These are phyloP conservation scores for Lysandra coridon DNA, from an alignment of 2,888 invertebrate species.

Conservation along the genomic window DNA sequence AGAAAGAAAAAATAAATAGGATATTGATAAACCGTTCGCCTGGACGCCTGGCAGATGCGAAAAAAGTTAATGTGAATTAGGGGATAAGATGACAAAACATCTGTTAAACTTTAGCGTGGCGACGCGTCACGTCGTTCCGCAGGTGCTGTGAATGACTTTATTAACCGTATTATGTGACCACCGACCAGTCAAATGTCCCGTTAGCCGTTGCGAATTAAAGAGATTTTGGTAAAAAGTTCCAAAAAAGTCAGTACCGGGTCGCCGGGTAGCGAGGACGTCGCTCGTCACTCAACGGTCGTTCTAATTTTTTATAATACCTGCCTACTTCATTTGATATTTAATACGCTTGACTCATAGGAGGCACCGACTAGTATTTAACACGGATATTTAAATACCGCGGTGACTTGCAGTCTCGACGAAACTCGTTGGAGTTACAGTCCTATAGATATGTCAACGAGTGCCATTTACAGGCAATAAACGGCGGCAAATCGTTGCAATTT, in stretches of 20 bases:
- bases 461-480: background rate
- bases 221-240: slow-evolving; percentile 71
- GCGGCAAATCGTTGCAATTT: background rate
- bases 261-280: slow-evolving; percentile 47
- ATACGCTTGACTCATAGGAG: background rate
- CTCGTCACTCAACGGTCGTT: slow-evolving; percentile 70
- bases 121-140: background rate
- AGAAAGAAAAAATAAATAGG: background rate
- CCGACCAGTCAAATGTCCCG: slow-evolving; percentile 64
- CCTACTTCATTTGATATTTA: background rate
- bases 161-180: slow-evolving; percentile 47
- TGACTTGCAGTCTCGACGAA: background rate
- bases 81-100: background rate
- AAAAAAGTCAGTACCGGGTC: slow-evolving; percentile 70
- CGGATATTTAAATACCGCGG: background rate
- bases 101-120: background rate
- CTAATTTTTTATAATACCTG: slow-evolving; percentile 53
- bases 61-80: background rate
- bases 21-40: background rate
- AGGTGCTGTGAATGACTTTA: slow-evolving; percentile 11
- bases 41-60: slow-evolving; percentile 1
- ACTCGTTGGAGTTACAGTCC: background rate
- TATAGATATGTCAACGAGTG: slow-evolving; percentile 14
- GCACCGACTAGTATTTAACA: background rate
- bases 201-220: slow-evolving; percentile 71